Evolutionary conservation across 1,140 invertebrate genomes (phyloP).

Genomic region (Zaprionus inermis): DNA sequence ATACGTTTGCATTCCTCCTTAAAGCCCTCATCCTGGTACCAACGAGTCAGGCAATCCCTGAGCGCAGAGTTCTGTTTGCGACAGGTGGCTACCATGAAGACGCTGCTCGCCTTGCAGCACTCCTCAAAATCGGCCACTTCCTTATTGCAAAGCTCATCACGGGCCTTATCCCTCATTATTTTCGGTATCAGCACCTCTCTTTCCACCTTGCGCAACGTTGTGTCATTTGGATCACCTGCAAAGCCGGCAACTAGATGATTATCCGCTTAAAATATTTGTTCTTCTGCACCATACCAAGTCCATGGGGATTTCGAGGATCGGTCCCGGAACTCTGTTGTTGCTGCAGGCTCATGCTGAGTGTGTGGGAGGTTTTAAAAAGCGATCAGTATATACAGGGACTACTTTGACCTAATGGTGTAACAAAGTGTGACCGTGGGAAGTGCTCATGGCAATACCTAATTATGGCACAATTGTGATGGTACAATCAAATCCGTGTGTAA

Average conservation of each 20-base stretch:
- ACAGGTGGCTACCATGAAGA: slow-evolving; percentile 90
- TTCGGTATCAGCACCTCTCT: slow-evolving; percentile 93
- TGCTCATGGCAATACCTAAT: background rate
- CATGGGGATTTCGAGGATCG: slow-evolving; percentile 74
- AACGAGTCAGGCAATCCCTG: slow-evolving; percentile 89
- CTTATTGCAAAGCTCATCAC: slow-evolving; percentile 89
- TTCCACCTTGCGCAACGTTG: slow-evolving; percentile 92
- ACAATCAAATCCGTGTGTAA: background rate
- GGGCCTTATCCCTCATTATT: slow-evolving; percentile 92
- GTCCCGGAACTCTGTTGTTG: slow-evolving; percentile 31
- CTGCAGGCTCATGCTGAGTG: slow-evolving; percentile 50
- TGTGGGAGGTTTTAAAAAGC: slow-evolving; percentile 2
- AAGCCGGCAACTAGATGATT: slow-evolving; percentile 7
- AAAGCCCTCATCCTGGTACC: slow-evolving; percentile 92
- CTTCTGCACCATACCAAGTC: slow-evolving; percentile 55
- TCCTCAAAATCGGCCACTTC: slow-evolving; percentile 90
- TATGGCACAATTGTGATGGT: background rate
- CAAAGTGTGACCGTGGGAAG: slow-evolving; percentile 33
- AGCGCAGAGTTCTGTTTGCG: slow-evolving; percentile 88
- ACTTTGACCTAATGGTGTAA: slow-evolving; percentile 24
- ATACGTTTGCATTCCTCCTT: slow-evolving; percentile 89
- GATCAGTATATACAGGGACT: slow-evolving; percentile 30
- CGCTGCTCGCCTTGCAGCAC: slow-evolving; percentile 89
- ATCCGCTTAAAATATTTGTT: no score
- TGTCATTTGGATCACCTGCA: slow-evolving; percentile 94